Base-by-base conservation (phyloP, 2,113 vertebrate genomes). In the Mus pahari region DNA sequence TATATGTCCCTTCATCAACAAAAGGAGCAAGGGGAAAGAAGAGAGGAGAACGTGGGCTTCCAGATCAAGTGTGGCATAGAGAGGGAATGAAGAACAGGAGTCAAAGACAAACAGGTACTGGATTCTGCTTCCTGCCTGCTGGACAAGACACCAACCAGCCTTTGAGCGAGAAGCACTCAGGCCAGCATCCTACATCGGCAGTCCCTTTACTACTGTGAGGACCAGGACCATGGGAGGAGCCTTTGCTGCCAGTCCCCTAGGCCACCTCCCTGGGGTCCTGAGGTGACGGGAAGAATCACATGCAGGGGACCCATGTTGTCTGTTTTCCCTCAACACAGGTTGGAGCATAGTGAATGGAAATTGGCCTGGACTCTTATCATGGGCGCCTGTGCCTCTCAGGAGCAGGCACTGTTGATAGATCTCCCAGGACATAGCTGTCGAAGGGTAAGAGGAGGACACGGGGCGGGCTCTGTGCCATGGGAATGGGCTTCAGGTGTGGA, bases 401-500 rank as follows among this genome's bases (percentile, higher is more conserved):
- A 99, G 89, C 99, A 98, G 0, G 95, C 99, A 0, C 92, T 99
- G 77, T 98, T 99, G 62, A 98, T 99, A 26, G 99, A 99, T 66
- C 98, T 99, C 55, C 70, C 94, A 11, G 98, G 99, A 88, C 98
- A 96, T 86, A 97, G 97, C 48, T 98, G 98, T 96, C 98, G 97
- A 90, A 98, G 98, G 97, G 99, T 99, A 98, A 99, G 99, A 55
- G 73, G 53, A 53, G 83, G 55, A 55, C 12, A 31, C 20, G 39
- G 81, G 7, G 39, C 45, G 20, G 58, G 14, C 1, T 36, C 73
- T 42, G 0, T 81, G 10, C 42, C 28, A 0, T 78, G 28, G 22
- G 48, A 14, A 14, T 1, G 2, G 64, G 81, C 60, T 55, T 22
- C 24, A 78, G 89, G 48, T 20, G 24, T 48, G n/a, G 33, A 36